Evolutionary conservation across 2,888 invertebrate genomes (phyloP), one percentile per base, ranked within the genome.

Genomic region (Coenonympha arcania): DNA sequence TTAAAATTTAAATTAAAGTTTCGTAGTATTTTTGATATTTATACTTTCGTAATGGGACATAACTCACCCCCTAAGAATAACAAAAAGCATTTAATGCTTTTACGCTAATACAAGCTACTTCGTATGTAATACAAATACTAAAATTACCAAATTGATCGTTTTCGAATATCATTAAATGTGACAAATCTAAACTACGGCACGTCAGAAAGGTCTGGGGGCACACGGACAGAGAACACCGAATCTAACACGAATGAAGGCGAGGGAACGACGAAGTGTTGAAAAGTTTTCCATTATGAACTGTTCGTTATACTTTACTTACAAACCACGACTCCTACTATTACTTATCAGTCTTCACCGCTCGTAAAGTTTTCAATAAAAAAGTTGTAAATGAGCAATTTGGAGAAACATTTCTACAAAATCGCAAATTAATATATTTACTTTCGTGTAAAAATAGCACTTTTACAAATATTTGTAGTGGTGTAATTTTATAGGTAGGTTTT

Each of bases 311-410:
- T 68, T 68, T 71, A 69, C 76, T 72, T 75, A 79, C 76, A 76
- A 75, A 76, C 78, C 79, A 72, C 73, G 72, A 71, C 66, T 68
- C 77, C 75, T 79, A 82, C 70, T 69, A 73, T 81, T 72, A 78
- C 74, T 74, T 81, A 82, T 86, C 86, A 86, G 86, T 86, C 86
- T 86, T 86, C 81, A 77, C 76, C 73, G 84, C 84, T 82, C 83
- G 79, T 73, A 76, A 77, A 79, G 71, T 72, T 75, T 76, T 74
- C 69, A 70, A 76, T 78, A 73, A 77, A 76, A 78, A 71, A 73
- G 71, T 69, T 71, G 72, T 69, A 72, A 74, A 76, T 74, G 76
- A 81, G 79, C 77, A 68, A 73, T 74, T 71, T 72, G 76, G 78
- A 79, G 75, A 76, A 76, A 75, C 74, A 74, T 66, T 73, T 72